Percentiles rank a stretch among this genome's conserved stretches.
Evolutionary conservation across 2,888 invertebrate species (phyloP).

Genomic region (Agrotis clavis): DNA sequence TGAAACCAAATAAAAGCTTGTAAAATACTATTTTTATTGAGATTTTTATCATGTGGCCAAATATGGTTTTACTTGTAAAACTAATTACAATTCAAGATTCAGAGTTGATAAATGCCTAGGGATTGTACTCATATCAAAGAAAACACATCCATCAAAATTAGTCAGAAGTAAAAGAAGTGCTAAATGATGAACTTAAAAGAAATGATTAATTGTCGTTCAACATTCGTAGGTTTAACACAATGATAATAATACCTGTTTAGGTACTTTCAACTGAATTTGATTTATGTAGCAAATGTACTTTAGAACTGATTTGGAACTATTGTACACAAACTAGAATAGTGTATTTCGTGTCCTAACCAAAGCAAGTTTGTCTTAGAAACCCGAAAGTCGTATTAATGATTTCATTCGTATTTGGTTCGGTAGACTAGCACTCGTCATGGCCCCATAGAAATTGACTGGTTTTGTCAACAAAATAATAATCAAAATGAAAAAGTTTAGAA

Average conservation of each 20-base stretch:
- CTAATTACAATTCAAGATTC: background rate
- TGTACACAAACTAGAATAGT: background rate
- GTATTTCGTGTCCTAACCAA: background rate
- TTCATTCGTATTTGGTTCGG: background rate
- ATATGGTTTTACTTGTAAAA: background rate
- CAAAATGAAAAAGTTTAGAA: too few species aligned
- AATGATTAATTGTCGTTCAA: slow-evolving; percentile 7
- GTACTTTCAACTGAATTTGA: background rate
- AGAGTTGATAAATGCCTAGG: too few species aligned
- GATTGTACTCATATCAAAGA: background rate
- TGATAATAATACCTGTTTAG: background rate
- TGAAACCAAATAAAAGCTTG: too few species aligned
- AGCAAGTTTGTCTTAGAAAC: too few species aligned
- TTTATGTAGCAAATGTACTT: background rate
- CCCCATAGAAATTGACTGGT: too few species aligned
- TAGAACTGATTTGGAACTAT: slow-evolving; percentile 16
- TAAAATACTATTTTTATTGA: too few species aligned
- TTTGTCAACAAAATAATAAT: too few species aligned
- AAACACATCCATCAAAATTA: slow-evolving; percentile 3
- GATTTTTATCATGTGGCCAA: too few species aligned
- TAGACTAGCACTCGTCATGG: background rate
- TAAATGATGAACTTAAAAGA: background rate
- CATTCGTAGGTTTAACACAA: background rate
- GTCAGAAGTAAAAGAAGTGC: background rate
- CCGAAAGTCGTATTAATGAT: background rate